Evolutionary conservation across 2,797 vertebrate species (phyloP).

Genomic region (Pristis pectinata): DNA sequence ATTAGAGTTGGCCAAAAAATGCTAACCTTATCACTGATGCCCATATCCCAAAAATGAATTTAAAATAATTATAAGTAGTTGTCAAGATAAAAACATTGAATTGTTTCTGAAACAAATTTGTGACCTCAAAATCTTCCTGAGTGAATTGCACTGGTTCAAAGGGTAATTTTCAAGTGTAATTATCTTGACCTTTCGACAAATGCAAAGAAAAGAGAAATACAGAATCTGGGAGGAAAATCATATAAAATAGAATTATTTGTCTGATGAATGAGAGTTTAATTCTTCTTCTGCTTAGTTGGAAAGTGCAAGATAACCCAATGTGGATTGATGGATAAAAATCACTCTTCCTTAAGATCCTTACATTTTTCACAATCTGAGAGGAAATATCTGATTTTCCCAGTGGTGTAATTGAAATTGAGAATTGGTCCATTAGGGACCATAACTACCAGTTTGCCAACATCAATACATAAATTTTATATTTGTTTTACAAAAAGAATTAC

Average conservation of each 20-base stretch:
- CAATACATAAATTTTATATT: background rate
- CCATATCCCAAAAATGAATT: too few relatives aligned
- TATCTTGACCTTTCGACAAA: background rate
- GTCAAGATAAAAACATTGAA: background rate
- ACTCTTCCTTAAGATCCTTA: background rate
- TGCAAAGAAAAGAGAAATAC: background rate
- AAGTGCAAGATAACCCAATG: background rate
- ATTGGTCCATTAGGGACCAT: background rate
- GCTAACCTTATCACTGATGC: too few relatives aligned
- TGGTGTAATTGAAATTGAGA: background rate
- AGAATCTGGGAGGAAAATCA: background rate
- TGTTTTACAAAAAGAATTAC: background rate
- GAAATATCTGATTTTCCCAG: background rate
- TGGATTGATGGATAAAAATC: background rate
- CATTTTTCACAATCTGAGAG: background rate
- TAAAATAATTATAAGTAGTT: too few relatives aligned
- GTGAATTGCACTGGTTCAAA: background rate
- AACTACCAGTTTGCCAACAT: background rate
- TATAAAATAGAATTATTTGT: background rate
- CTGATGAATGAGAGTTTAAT: background rate
- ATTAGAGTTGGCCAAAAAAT: too few relatives aligned
- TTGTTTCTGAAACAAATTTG: background rate
- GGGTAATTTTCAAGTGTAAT: background rate
- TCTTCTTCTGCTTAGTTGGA: background rate
- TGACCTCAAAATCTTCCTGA: background rate